Conservation (phyloP, 2,888 invertebrate species). For the Hirtodrosophila cameraria region DNA sequence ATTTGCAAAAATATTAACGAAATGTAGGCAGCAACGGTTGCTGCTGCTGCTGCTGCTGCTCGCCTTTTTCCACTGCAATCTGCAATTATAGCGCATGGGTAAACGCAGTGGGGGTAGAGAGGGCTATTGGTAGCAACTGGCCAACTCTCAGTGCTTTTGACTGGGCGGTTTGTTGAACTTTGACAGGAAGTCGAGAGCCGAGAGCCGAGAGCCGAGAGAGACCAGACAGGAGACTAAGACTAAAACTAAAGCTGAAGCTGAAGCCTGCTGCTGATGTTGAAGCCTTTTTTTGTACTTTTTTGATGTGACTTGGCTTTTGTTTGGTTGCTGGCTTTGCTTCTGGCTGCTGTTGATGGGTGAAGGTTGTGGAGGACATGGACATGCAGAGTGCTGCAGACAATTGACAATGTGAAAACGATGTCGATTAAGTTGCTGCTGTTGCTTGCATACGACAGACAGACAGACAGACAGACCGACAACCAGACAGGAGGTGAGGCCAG, state of each 20-base stretch:
- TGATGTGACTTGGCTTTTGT: constrained; percentile 61
- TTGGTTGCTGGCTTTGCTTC: constrained; percentile 41
- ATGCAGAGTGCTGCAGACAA: constrained; percentile 76
- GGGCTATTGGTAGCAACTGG: constrained; percentile 8
- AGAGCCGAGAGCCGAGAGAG: constrained; percentile 54
- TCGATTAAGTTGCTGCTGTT: constrained; percentile 75
- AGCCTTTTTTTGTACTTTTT: constrained; percentile 37
- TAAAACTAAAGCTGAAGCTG: constrained; percentile 53
- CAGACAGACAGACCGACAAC: constrained; percentile 1
- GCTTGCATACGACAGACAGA: constrained; percentile 57
- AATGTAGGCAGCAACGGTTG: constrained; percentile 71
- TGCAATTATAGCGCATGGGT: constrained; percentile 71
- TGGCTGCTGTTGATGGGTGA: constrained; percentile 70
- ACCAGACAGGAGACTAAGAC: constrained; percentile 59
- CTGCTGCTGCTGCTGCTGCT: constrained; percentile 58
- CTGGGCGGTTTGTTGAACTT: constrained; percentile 77
- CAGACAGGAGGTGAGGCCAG: constrained; percentile 11
- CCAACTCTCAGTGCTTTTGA: constrained; percentile 54
- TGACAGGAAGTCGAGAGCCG: constrained; percentile 71
- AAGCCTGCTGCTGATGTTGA: constrained; percentile 39
- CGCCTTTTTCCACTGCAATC: constrained; percentile 77
- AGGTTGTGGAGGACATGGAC: constrained; percentile 65
- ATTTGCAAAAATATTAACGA: constrained; percentile 78
- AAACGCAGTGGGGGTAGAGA: constrained; percentile 10
- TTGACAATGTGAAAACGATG: constrained; percentile 77